Conservation (phyloP, 2,888 invertebrate species). For the Corythucha ciliata region DNA sequence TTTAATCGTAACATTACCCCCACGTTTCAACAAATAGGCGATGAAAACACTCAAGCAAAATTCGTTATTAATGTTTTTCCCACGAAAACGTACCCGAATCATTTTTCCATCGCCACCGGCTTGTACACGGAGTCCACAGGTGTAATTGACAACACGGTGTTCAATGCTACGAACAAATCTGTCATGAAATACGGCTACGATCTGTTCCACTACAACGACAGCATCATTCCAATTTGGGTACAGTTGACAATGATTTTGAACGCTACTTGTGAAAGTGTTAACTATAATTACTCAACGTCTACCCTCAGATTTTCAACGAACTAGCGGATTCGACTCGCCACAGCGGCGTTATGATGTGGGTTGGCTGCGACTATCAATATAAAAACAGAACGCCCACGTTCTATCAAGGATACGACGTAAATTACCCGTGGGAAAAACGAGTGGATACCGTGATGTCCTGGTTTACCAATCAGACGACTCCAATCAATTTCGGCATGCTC, state of each 20-base stretch:
- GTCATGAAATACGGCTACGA: conserved; percentile 39
- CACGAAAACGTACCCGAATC: conserved; percentile 67
- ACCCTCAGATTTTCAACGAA: conserved; percentile 50
- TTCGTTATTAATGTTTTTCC: conserved; percentile 49
- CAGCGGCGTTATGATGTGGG: conserved; percentile 64
- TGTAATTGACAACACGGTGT: conserved; percentile 53
- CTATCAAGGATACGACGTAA: conserved; percentile 41
- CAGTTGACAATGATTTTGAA: too few species aligned
- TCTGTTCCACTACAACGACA: conserved; percentile 48
- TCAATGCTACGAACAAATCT: conserved; percentile 43
- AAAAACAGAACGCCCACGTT: conserved; percentile 44
- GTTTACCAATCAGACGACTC: conserved; percentile 48
- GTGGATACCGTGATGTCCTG: conserved; percentile 52
- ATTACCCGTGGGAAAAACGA: conserved; percentile 37
- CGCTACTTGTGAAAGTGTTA: not conserved
- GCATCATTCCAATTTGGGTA: conserved; percentile 52
- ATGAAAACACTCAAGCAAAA: conserved; percentile 45
- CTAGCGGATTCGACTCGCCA: conserved; percentile 41
- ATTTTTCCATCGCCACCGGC: conserved; percentile 61
- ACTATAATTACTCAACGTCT: not conserved
- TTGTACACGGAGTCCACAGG: conserved; percentile 59
- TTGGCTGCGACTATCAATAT: conserved; percentile 50
- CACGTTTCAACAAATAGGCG: conserved; percentile 48
- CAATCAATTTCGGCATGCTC: conserved; percentile 58
- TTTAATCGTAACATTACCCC: conserved; percentile 43